A percentile compares a stretch with the other conserved stretches of the same genome.
Evolutionary conservation across 2,888 invertebrate genomes (phyloP).

Genomic region (Chrysina gloriosa): DNA sequence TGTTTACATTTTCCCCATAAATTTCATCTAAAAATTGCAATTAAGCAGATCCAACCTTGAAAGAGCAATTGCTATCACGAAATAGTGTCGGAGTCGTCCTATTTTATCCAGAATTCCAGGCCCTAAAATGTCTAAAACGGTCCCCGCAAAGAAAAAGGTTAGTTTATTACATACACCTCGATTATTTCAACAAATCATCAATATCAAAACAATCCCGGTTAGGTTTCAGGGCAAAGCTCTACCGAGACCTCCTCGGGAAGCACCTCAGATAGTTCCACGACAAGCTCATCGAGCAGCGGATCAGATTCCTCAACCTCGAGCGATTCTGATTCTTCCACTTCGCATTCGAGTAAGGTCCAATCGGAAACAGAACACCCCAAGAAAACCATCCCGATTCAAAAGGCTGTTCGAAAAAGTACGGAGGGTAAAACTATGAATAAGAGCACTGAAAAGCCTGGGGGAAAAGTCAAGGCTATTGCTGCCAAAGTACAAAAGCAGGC

Average conservation of each 20-base stretch:
- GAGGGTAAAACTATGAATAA: slow-evolving; percentile 48
- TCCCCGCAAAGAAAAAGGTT: slow-evolving; percentile 53
- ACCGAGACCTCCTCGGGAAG: slow-evolving; percentile 74
- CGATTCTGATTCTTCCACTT: slow-evolving; percentile 77
- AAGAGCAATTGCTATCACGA: neutral
- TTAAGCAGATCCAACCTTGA: neutral
- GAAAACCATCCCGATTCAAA: slow-evolving; percentile 57
- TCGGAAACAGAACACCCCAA: slow-evolving; percentile 59
- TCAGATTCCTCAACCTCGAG: slow-evolving; percentile 78
- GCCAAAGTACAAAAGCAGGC: slow-evolving; percentile 37
- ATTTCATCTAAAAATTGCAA: neutral
- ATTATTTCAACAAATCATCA: no score
- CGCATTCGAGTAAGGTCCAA: slow-evolving; percentile 60
- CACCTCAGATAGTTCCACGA: slow-evolving; percentile 75
- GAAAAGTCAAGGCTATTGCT: slow-evolving; percentile 48
- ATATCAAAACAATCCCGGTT: no score
- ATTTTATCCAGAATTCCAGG: neutral
- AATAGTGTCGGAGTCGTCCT: neutral
- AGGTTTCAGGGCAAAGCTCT: slow-evolving; percentile 58
- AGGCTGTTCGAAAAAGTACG: slow-evolving; percentile 59
- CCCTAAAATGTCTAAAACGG: slow-evolving; percentile 36
- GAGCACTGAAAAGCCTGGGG: slow-evolving; percentile 49
- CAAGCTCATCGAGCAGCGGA: slow-evolving; percentile 76
- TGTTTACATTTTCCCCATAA: neutral
- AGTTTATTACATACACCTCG: neutral